A percentile compares a stretch with the other conserved stretches of the same genome.
These are phyloP conservation scores for Gavia stellata DNA, from an alignment of 2,113 vertebrate species.

Conservation along the genomic window DNA sequence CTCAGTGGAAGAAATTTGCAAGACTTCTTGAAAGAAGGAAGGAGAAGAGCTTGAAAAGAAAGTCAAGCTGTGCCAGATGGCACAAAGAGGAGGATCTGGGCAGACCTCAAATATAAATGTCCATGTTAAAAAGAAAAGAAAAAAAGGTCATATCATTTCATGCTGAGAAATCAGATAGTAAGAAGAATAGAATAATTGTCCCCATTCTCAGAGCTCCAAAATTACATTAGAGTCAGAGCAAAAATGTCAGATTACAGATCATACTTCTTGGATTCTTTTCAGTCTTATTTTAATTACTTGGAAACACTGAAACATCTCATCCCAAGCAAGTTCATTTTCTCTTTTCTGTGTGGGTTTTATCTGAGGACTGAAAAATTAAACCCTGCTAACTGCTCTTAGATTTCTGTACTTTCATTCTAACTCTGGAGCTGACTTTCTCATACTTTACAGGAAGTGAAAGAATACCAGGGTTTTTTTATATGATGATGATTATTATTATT, in stretches of 20 bases:
- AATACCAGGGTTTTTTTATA: no score
- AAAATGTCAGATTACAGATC: background rate
- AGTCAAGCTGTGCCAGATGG: background rate
- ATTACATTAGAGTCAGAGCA: background rate
- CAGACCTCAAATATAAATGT: background rate
- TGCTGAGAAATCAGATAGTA: background rate
- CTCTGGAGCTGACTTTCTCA: background rate
- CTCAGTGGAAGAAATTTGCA: background rate
- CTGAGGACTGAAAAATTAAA: background rate
- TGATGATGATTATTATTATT: background rate
- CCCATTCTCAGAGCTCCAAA: background rate
- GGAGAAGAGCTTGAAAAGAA: background rate
- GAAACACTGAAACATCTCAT: background rate
- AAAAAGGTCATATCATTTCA: background rate
- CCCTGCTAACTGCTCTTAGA: background rate
- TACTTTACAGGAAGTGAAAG: background rate
- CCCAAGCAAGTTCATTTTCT: background rate
- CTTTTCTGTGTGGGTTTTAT: background rate
- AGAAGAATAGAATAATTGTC: background rate
- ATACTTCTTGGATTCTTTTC: background rate
- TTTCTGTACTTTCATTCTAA: background rate
- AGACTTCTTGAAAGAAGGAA: background rate
- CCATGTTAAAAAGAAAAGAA: background rate
- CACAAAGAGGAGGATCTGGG: background rate
- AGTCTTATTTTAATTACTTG: background rate